Conservation (phyloP, 2,113 vertebrate genomes). For the Cheilinus undulatus region DNA sequence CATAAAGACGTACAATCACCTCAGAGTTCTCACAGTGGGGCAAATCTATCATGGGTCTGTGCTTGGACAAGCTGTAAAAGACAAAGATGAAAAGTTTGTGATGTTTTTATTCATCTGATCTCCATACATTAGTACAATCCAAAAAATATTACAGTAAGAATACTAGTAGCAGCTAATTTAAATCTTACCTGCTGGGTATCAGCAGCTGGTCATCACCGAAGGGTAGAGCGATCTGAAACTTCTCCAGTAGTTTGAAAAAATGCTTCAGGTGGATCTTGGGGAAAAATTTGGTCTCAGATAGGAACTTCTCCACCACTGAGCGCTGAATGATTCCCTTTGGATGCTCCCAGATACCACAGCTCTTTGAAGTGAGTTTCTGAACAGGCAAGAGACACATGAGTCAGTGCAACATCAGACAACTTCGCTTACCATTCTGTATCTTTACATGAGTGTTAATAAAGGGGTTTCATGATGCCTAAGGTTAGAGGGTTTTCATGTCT, state of each 20-base stretch:
- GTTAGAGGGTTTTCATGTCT: not conserved
- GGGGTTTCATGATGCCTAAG: too few relatives aligned
- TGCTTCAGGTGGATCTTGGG: conserved; percentile 89
- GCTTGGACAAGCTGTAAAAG: conserved; percentile 87
- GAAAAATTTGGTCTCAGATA: conserved; percentile 89
- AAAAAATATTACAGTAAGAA: too few relatives aligned
- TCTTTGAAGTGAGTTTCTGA: conserved; percentile 81
- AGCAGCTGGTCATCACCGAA: conserved; percentile 91
- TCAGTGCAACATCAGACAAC: not conserved
- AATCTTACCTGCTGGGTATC: conserved; percentile 91
- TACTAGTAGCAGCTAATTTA: too few relatives aligned
- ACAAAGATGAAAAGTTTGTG: not conserved
- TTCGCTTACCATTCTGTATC: not conserved
- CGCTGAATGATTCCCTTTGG: conserved; percentile 90
- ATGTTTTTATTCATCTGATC: too few relatives aligned
- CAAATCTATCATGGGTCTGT: conserved; percentile 92
- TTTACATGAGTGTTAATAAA: not conserved
- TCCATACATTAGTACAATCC: too few relatives aligned
- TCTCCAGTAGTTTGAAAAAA: conserved; percentile 95
- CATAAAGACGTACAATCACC: conserved; percentile 92
- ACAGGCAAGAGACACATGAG: not conserved
- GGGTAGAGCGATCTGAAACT: conserved; percentile 95
- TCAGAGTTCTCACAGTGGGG: conserved; percentile 97
- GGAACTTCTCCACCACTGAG: conserved; percentile 88
- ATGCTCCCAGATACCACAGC: conserved; percentile 83